These are phyloP conservation scores for Saguinus imperator DNA, from an alignment of 2,113 vertebrate species.

Conservation along the genomic window DNA sequence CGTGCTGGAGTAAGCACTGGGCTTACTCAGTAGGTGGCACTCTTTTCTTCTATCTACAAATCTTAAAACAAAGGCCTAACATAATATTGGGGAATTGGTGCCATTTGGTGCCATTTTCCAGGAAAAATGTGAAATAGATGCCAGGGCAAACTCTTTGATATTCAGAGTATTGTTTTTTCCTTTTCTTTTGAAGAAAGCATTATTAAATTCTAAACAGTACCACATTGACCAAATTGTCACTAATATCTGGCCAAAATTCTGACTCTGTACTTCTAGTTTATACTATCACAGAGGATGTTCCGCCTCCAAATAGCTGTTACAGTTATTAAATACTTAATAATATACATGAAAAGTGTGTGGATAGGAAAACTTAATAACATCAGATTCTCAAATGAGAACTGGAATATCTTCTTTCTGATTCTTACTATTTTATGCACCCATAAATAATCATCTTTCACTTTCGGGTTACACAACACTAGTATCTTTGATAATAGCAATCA, in stretches of 20 bases:
- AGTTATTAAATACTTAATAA: not conserved
- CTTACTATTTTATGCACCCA: not conserved
- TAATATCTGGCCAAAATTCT: not conserved
- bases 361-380: not conserved
- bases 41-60: not conserved
- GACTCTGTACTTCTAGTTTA: not conserved
- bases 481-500: not conserved
- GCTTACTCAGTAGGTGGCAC: not conserved
- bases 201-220: not conserved
- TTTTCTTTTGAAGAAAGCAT: not conserved
- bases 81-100: not conserved
- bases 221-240: not conserved
- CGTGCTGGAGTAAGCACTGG: accelerated
- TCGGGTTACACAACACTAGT: not conserved
- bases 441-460: not conserved
- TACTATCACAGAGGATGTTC: not conserved
- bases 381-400: not conserved
- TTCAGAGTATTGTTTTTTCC: not conserved
- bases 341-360: not conserved
- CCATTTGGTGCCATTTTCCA: conserved; percentile 10
- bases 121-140: not conserved
- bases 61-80: not conserved
- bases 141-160: not conserved
- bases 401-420: not conserved
- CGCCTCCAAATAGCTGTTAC: not conserved